Base-by-base conservation (phyloP, 2,888 invertebrate species). In the Cremastinae sp. region DNA sequence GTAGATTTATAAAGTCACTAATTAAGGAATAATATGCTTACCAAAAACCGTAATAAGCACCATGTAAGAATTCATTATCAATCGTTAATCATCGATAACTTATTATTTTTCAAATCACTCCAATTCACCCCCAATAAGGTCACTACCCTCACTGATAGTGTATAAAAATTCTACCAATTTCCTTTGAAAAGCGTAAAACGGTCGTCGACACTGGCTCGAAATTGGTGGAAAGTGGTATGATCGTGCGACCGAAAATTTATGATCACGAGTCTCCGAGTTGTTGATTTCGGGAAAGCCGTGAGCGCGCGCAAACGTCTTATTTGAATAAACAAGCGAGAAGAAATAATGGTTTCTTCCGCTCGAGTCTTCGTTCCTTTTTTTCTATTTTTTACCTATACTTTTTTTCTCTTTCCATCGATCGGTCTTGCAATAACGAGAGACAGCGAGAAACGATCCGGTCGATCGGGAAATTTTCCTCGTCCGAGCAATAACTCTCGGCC, bases 391-490 rank as follows among this genome's bases (percentile, higher is more conserved):
- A 7, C 10, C 18, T 34, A 10, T 38, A 18, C 34, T 16, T 61
- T n/a, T 34, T 14, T 41, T 12, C n/a, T 41, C 16, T n/a, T 22
- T 45, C n/a, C 28, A 53, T 41, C 43, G 65, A n/a, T n/a, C 38
- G 65, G 51, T 18, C 20, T 41, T 10, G 53, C 22, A 51, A 22
- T 38, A 34, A 12, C 61, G 66, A 28, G 62, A 68, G 72, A 62
- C 47, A 34, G 18, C 61, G 66, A 28, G 62, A 68, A 75, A 62
- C 51, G 66, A 68, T 66, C 68, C 28, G 41, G 43, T 45, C 69
- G 62, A 51, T 69, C 74, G 68, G 68, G 62, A 75, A 75, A 66
- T 49, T 59, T 28, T 28, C 28, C 28, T 71, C 36, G 53, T 61
- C 36, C 38, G 49, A 53, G 53, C 36, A 53, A 22, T 72, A 56